These are phyloP conservation scores for Aethes cnicana DNA, from an alignment of 2,888 invertebrate species.

Conservation along the genomic window DNA sequence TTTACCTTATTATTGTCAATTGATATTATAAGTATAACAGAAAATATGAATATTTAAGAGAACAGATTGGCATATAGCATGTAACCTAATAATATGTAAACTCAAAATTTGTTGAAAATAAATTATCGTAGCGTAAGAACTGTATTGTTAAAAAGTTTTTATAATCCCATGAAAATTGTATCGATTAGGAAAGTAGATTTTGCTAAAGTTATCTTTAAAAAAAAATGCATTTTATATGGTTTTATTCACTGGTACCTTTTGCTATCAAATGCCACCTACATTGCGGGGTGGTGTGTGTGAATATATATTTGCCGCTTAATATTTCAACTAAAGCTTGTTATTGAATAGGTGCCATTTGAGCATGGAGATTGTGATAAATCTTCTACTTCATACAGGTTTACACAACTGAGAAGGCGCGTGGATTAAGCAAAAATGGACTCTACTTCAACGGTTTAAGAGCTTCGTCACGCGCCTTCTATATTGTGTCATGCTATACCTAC, in stretches of 20 bases:
- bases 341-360: constrained; percentile 22
- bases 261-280: constrained; percentile 7
- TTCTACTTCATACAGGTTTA: too few species aligned
- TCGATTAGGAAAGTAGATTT: constrained; percentile 32
- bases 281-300: not conserved
- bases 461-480: too few species aligned
- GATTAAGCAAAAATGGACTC: too few species aligned
- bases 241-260: constrained; percentile 18
- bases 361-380: not conserved
- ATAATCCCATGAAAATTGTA: constrained; percentile 27
- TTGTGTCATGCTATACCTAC: too few species aligned
- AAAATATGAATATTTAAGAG: constrained; percentile 39
- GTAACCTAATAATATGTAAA: constrained; percentile 44
- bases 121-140: constrained; percentile 39
- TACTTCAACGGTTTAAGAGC: too few species aligned
- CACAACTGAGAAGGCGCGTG: too few species aligned
- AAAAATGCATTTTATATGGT: constrained; percentile 26
- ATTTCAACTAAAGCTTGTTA: constrained; percentile 27
- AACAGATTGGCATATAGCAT: constrained; percentile 38
- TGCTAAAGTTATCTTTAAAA: constrained; percentile 31
- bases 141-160: constrained; percentile 33
- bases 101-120: constrained; percentile 43
- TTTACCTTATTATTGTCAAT: constrained; percentile 44
- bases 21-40: constrained; percentile 38
- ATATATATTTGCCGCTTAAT: constrained; percentile 5